These are phyloP conservation scores for Ctenopoma kingsleyae DNA, from an alignment of 2,797 vertebrate species.

Conservation along the genomic window DNA sequence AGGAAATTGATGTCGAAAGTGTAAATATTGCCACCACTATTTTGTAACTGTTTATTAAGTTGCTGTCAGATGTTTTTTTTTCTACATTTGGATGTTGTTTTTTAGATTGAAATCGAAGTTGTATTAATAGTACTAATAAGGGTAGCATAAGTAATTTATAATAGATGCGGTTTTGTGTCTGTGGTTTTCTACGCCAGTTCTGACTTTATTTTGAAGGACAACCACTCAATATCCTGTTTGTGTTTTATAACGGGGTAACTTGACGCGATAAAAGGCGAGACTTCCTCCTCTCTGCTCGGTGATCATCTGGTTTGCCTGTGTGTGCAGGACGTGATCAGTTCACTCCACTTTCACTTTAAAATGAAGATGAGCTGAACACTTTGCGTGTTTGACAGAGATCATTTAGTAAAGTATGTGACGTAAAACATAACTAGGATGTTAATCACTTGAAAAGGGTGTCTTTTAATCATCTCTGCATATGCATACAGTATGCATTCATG, in stretches of 20 bases:
- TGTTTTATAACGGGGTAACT: background rate
- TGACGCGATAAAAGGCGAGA: background rate
- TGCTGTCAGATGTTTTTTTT: too few relatives aligned
- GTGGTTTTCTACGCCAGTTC: background rate
- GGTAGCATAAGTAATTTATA: too few relatives aligned
- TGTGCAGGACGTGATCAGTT: constrained; percentile 13
- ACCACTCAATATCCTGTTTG: background rate
- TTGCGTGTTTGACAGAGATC: accelerated
- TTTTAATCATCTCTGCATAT: too few relatives aligned
- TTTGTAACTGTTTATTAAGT: too few relatives aligned
- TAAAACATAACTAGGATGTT: background rate
- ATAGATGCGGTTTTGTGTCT: background rate
- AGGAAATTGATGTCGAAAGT: too few relatives aligned
- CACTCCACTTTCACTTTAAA: background rate
- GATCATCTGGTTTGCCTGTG: constrained; percentile 42
- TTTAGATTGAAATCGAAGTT: too few relatives aligned
- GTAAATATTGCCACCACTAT: too few relatives aligned
- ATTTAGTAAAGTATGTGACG: background rate
- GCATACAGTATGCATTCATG: too few relatives aligned
- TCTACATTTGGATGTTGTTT: too few relatives aligned
- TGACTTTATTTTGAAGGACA: constrained; percentile 47
- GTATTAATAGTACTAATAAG: background rate
- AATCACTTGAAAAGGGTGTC: too few relatives aligned
- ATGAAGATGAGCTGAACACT: background rate
- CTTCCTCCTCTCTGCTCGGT: constrained; percentile 14